Evolutionary conservation across 2,888 invertebrate species (phyloP).

Genomic region (Aricia artaxerxes): DNA sequence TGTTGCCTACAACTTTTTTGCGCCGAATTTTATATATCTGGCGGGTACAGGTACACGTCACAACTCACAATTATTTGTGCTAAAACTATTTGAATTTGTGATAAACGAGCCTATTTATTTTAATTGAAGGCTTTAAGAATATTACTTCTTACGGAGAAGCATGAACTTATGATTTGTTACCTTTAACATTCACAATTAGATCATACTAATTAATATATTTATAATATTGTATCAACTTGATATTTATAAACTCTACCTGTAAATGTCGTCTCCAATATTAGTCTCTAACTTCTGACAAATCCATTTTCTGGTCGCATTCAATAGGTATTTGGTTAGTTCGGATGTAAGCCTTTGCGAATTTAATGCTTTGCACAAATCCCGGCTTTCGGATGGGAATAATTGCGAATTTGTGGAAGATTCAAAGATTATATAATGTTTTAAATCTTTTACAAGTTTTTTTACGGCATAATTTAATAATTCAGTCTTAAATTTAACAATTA

Average conservation of each 20-base stretch:
- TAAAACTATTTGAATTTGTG: neutral
- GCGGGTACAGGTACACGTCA: no score
- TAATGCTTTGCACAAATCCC: neutral
- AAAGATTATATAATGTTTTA: neutral
- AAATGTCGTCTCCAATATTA: neutral
- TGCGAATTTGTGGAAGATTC: neutral
- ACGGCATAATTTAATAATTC: neutral
- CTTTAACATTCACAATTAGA: no score
- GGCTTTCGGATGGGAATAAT: neutral
- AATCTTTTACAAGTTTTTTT: neutral
- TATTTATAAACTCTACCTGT: neutral
- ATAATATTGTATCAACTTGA: no score
- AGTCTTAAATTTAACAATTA: no score
- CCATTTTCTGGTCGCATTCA: neutral
- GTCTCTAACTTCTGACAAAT: neutral
- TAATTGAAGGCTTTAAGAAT: neutral
- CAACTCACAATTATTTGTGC: no score
- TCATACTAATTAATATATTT: no score
- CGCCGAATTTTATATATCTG: no score
- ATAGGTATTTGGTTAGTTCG: neutral
- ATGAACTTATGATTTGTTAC: no score
- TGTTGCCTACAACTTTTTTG: no score
- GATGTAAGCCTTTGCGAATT: neutral
- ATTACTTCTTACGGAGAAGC: neutral
- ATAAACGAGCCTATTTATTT: neutral